These are phyloP conservation scores for Drosophila algonquin DNA, from an alignment of 2,888 invertebrate genomes.

Conservation along the genomic window DNA sequence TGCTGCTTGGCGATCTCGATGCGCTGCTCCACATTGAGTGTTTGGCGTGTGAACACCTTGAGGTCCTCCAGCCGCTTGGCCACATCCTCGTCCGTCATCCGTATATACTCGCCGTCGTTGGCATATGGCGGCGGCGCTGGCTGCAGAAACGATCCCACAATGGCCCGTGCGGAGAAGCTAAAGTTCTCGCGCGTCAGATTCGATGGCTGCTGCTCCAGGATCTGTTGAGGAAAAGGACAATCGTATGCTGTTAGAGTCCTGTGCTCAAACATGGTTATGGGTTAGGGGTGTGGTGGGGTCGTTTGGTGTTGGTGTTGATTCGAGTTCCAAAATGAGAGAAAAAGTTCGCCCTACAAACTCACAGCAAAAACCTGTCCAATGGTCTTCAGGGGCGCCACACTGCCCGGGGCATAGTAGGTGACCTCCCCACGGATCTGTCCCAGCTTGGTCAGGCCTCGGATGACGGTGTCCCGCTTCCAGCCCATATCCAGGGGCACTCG, in stretches of 20 bases:
- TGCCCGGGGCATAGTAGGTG: constrained; percentile 91
- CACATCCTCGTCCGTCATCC: constrained; percentile 92
- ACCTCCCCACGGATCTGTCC: constrained; percentile 97
- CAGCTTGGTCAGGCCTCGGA: constrained; percentile 92
- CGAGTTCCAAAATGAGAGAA: constrained; percentile 8
- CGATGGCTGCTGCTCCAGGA: constrained; percentile 88
- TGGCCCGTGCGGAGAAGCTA: constrained; percentile 94
- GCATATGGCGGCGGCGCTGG: constrained; percentile 87
- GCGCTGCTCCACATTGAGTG: constrained; percentile 90
- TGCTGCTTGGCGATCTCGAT: constrained; percentile 90
- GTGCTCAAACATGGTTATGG: background rate
- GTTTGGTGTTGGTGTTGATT: no score
- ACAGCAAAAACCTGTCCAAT: constrained; percentile 88
- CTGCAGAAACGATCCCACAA: constrained; percentile 96
- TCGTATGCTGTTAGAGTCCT: background rate
- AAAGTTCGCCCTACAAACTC: constrained; percentile 81
- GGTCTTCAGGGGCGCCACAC: constrained; percentile 86
- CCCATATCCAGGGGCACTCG: constrained; percentile 89
- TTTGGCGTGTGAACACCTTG: constrained; percentile 87
- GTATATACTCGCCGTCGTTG: constrained; percentile 89
- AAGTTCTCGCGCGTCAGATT: constrained; percentile 94
- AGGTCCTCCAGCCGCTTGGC: constrained; percentile 89
- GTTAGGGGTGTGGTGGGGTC: background rate
- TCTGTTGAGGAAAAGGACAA: constrained; percentile 84
- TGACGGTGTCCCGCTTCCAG: constrained; percentile 96